A percentile compares a stretch with the other conserved stretches of the same genome.
Evolutionary conservation across 2,113 vertebrate genomes (phyloP).

Genomic region (Callaeas wilsoni): DNA sequence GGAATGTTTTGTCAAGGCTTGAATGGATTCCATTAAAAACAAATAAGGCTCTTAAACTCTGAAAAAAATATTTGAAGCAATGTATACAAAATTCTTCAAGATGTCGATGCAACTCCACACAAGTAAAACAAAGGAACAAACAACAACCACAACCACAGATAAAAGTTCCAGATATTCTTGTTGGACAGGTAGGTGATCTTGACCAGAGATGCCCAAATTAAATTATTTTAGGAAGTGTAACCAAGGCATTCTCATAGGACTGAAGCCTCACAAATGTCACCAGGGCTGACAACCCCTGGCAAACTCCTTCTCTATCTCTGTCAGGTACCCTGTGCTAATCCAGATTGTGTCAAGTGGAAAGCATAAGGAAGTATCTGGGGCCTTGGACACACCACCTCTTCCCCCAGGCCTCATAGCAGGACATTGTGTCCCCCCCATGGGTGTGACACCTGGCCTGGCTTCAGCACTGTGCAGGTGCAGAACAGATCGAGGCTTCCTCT

Average conservation of each 20-base stretch:
- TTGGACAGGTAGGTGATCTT: neutral
- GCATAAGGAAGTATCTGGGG: neutral
- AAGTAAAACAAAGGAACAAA: neutral
- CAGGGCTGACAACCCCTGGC: neutral
- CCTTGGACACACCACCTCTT: neutral
- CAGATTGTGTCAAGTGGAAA: neutral
- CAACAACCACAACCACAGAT: neutral
- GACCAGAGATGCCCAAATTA: neutral
- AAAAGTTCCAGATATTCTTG: neutral
- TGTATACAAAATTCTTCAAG: neutral
- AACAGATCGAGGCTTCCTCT: neutral
- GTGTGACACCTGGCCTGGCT: rapidly evolving
- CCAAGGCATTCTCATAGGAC: neutral
- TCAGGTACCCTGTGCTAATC: neutral
- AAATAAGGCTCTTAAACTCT: neutral
- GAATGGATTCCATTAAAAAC: neutral
- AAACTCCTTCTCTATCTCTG: neutral
- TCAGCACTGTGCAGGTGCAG: neutral
- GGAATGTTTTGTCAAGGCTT: neutral
- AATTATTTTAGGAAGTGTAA: neutral
- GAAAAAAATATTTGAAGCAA: neutral
- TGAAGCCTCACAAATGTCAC: neutral
- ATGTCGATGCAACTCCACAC: neutral
- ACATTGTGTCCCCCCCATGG: rapidly evolving
- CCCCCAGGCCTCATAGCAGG: neutral